Percentiles rank a stretch among this genome's conserved stretches.
These are phyloP conservation scores for Cinclus mexicanus DNA, from an alignment of 2,113 vertebrate genomes.

Conservation along the genomic window DNA sequence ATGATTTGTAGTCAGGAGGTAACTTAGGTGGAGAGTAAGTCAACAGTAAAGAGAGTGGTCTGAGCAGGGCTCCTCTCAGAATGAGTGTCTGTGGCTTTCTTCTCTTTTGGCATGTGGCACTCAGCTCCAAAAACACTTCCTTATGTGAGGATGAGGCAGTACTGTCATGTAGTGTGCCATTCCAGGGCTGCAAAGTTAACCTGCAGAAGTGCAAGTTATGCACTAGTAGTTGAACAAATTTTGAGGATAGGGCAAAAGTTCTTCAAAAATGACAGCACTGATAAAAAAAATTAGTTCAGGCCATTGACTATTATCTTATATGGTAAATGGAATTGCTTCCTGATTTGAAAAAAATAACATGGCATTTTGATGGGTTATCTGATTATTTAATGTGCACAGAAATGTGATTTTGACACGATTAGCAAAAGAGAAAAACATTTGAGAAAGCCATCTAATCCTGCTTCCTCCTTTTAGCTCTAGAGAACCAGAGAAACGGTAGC, in stretches of 20 bases:
- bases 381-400: conserved; percentile 13
- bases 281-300: background rate
- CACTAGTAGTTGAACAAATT: background rate
- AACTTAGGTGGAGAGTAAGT: background rate
- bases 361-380: background rate
- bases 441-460: conserved; percentile 53
- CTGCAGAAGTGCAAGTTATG: background rate
- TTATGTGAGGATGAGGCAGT: background rate
- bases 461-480: conserved; percentile 43
- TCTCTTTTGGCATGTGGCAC: background rate
- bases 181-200: background rate
- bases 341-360: conserved; percentile 15
- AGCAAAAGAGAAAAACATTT: conserved; percentile 31
- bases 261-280: background rate
- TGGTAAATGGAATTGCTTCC: conserved; percentile 10
- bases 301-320: background rate
- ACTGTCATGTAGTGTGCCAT: background rate
- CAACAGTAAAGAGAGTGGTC: background rate
- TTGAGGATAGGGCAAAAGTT: background rate
- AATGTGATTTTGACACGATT: conserved; percentile 53
- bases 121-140: background rate
- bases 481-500: conserved; percentile 41
- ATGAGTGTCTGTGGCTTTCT: background rate
- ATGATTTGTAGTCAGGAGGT: background rate
- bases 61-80: background rate